phyloP scores from a whole-genome alignment of 2,888 invertebrate species.

The Spatulosminthurus flaviceps region DNA sequence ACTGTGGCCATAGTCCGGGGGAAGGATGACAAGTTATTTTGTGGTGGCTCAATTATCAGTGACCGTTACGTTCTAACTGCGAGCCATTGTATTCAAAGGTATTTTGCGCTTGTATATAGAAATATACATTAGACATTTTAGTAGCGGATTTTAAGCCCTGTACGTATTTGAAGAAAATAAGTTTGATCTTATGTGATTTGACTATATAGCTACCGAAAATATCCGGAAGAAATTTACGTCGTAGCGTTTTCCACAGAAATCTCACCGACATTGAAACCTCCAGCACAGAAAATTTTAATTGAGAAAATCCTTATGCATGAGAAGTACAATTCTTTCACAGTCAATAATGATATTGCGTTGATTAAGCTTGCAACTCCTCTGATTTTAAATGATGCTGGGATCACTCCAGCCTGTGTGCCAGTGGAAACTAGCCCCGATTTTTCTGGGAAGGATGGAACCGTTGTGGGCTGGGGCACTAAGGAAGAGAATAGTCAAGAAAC shows the following conservation, averaged over 20 bases:
- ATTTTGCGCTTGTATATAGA: background rate
- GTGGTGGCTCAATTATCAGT: background rate
- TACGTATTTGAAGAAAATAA: background rate
- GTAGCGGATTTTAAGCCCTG: background rate
- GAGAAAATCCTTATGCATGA: background rate
- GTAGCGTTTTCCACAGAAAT: background rate
- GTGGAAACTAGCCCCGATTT: background rate
- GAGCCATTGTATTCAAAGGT: slow-evolving; percentile 4
- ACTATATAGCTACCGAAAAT: background rate
- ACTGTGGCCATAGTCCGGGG: background rate
- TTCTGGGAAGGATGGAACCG: background rate
- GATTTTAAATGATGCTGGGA: background rate
- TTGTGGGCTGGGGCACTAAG: background rate
- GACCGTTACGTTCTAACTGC: background rate
- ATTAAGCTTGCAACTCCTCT: background rate
- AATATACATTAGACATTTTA: background rate
- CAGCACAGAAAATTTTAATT: background rate
- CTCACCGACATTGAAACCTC: background rate
- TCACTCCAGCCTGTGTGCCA: background rate
- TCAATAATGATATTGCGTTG: background rate
- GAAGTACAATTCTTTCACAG: slow-evolving; percentile 14
- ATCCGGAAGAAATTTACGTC: background rate
- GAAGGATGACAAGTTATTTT: background rate
- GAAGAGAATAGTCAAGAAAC: background rate
- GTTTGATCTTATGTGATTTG: background rate